Conservation (phyloP, 2,888 invertebrate genomes). For the Plebejus argus region DNA sequence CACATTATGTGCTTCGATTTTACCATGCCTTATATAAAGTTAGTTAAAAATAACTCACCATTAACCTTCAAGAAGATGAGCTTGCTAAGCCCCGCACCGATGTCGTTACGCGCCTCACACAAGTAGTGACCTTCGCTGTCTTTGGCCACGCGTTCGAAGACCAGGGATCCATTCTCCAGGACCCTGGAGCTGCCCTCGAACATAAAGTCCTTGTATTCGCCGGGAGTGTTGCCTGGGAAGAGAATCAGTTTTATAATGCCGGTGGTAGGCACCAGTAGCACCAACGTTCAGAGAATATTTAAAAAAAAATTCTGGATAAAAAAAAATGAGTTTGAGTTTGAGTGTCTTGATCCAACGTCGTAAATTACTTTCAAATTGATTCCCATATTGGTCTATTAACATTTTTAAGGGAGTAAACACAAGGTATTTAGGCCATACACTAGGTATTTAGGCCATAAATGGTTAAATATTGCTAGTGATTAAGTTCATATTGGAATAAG, state of each 20-base stretch:
- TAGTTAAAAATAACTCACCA: conserved; percentile 78
- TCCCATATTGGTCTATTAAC: too few species aligned
- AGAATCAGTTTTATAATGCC: conserved; percentile 20
- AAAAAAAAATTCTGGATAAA: too few species aligned
- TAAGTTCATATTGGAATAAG: too few species aligned
- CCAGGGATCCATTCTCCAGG: conserved; percentile 90
- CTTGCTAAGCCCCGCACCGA: conserved; percentile 95
- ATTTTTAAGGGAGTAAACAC: too few species aligned
- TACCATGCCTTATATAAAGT: not conserved
- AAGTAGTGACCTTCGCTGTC: conserved; percentile 94
- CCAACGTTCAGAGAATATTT: too few species aligned
- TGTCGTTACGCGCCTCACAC: conserved; percentile 96
- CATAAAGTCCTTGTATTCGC: conserved; percentile 91
- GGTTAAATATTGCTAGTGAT: too few species aligned
- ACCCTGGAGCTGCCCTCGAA: conserved; percentile 89
- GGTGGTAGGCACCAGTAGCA: too few species aligned
- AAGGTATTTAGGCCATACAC: too few species aligned
- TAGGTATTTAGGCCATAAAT: too few species aligned
- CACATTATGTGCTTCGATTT: too few species aligned
- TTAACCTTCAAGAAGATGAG: conserved; percentile 94
- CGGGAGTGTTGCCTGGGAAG: conserved; percentile 81
- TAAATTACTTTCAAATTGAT: too few species aligned
- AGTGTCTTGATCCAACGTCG: not conserved
- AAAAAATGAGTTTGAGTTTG: too few species aligned
- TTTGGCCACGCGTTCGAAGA: conserved; percentile 91